A percentile compares a stretch with the other conserved stretches of the same genome.
Evolutionary conservation across 2,113 vertebrate species (phyloP).

Genomic region (Xiphorhynchus elegans): DNA sequence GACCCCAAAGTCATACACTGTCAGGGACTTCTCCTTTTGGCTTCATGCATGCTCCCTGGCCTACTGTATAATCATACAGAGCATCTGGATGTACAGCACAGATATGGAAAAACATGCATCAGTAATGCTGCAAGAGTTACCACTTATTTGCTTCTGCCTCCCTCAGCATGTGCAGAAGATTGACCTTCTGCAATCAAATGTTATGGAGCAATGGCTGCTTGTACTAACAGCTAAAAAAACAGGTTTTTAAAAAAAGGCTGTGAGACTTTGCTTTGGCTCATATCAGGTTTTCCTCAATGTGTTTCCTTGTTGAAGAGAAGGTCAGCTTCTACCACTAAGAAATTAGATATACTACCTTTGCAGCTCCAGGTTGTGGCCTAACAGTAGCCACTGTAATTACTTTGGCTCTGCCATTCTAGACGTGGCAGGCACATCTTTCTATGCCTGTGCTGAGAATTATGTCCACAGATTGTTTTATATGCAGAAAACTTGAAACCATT

Average conservation of each 20-base stretch:
- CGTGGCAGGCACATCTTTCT: neutral
- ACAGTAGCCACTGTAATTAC: neutral
- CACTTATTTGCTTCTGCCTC: neutral
- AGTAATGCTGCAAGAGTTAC: neutral
- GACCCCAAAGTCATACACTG: neutral
- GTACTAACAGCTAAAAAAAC: neutral
- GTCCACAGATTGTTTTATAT: neutral
- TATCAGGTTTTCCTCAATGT: neutral
- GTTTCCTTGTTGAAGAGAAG: neutral
- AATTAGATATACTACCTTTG: neutral
- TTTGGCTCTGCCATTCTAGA: neutral
- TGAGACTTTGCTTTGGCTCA: constrained; percentile 10
- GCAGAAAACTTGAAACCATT: neutral
- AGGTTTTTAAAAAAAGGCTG: neutral
- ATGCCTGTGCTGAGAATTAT: neutral
- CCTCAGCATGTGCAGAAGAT: neutral
- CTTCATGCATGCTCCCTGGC: neutral
- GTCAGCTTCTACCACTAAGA: neutral
- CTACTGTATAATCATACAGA: neutral
- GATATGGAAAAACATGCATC: accelerated
- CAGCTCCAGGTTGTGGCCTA: neutral
- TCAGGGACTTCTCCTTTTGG: neutral
- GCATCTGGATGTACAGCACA: neutral
- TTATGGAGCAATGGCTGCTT: neutral
- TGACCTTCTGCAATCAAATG: neutral